These are phyloP conservation scores for Chromobotia macracanthus DNA, from an alignment of 2,797 vertebrate genomes.

Conservation along the genomic window DNA sequence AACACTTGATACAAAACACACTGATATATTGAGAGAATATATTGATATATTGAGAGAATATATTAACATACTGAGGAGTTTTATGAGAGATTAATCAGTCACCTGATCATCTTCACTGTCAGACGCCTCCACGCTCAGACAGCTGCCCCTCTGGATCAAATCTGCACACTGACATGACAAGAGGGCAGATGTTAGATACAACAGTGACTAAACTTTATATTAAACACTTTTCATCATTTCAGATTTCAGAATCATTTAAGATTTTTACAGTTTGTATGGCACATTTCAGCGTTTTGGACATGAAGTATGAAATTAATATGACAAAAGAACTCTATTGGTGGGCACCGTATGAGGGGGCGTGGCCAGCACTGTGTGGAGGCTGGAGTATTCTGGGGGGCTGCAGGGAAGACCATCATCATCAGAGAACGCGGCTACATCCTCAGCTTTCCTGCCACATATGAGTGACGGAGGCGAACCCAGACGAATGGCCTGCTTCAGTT, in stretches of 20 bases:
- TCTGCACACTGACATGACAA: constrained; percentile 66
- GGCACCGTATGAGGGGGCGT: constrained; percentile 61
- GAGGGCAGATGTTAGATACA: no score
- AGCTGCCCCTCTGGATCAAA: constrained; percentile 76
- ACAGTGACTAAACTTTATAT: no score
- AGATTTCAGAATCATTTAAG: no score
- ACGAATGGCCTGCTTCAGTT: constrained; percentile 79
- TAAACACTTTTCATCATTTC: no score
- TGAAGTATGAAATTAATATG: no score
- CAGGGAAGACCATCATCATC: constrained; percentile 82
- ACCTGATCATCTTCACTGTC: constrained; percentile 87
- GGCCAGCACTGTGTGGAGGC: constrained; percentile 66
- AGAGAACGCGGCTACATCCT: constrained; percentile 78
- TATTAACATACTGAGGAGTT: background rate
- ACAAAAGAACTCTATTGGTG: no score
- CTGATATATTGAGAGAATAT: no score
- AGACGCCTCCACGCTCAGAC: constrained; percentile 81
- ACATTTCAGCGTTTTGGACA: no score
- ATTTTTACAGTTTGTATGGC: no score
- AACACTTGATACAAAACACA: no score
- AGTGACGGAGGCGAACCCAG: constrained; percentile 79
- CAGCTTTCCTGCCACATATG: constrained; percentile 73
- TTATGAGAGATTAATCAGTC: constrained; percentile 47
- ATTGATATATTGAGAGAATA: no score
- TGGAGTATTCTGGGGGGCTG: constrained; percentile 79